Evolutionary conservation across 1,140 invertebrate species (phyloP), one percentile per base, ranked within the genome.

Genomic region (Nasonia vitripennis): DNA sequence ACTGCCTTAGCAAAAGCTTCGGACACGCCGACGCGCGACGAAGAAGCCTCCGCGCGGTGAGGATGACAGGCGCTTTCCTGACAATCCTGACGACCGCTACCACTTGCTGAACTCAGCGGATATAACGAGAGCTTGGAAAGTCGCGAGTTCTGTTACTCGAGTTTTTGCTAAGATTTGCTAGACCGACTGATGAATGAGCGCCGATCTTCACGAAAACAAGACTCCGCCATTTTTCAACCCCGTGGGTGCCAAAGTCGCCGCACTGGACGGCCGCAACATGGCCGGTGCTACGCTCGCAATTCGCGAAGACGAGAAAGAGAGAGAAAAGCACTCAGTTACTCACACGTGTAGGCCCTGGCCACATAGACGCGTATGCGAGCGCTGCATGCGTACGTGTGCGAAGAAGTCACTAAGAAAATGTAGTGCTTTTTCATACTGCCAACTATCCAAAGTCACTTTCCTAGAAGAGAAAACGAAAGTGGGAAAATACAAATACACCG

Each of bases 211-310:
- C 51, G 48, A 86, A 83, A 83, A 83, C 67, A 86, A 70, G 70
- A 27, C 34, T 86, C 81, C 75, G 85, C 85, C 85, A 86, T 86
- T 45, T 86, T 86, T 83, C 48, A 17, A 81, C n/a, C 62, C 74
- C 34, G 27, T 27, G 71, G 80, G 71, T 82, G 17, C 45, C 10
- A 51, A 81, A 81, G 73, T 77, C 20, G 27, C 27, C 41, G n/a
- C 48, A n/a, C 55, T 62, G 20, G 55, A 62, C 6, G 51, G 51
- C 51, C 62, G 27, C 71, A 83, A 83, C 74, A 83, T 77, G 81
- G 73, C 81, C 51, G 81, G 73, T 11, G 2, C 9, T 51, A 51
- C 14, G 48, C 48, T 10, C 48, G 48, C 10, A 11, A 10, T 9
- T 10, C 48, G 48, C 10, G 11, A 10, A 51, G 14, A 14, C 10